Conservation (phyloP, 2,888 invertebrate species). For the Sericinus montela region DNA sequence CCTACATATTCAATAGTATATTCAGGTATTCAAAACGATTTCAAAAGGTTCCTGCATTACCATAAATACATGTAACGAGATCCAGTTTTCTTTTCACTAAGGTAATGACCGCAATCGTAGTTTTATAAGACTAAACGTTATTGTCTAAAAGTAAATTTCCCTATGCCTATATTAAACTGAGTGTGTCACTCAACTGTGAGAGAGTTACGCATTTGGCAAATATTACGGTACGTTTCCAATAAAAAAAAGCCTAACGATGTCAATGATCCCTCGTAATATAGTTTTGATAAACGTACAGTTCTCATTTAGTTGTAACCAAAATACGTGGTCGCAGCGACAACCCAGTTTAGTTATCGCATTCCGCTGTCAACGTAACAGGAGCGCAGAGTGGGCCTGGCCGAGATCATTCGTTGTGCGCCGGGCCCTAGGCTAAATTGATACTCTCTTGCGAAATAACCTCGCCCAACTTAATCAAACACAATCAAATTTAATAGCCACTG, state of each 20-base stretch:
- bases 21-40: too few species aligned
- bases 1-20: too few species aligned
- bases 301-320: slow-evolving; percentile 43
- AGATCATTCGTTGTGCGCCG: slow-evolving; percentile 51
- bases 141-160: too few species aligned
- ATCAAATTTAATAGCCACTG: slow-evolving; percentile 49
- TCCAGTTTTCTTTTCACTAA: too few species aligned
- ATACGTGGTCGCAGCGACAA: slow-evolving; percentile 48
- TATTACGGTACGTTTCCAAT: too few species aligned
- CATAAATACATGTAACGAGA: too few species aligned
- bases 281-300: slow-evolving; percentile 1
- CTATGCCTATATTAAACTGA: too few species aligned
- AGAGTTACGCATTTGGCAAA: too few species aligned
- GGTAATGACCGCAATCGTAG: too few species aligned
- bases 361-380: slow-evolving; percentile 67
- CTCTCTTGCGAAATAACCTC: slow-evolving; percentile 74
- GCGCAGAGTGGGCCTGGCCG: slow-evolving; percentile 48
- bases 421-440: slow-evolving; percentile 71
- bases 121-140: too few species aligned
- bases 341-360: slow-evolving; percentile 70
- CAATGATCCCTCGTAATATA: neutral
- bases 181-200: too few species aligned
- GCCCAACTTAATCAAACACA: slow-evolving; percentile 68
- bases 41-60: too few species aligned
- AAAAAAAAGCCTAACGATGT: neutral